Percentiles rank a stretch among this genome's conserved stretches.
These are phyloP conservation scores for Drosophila tripunctata DNA, from an alignment of 2,888 invertebrate genomes.

Conservation along the genomic window DNA sequence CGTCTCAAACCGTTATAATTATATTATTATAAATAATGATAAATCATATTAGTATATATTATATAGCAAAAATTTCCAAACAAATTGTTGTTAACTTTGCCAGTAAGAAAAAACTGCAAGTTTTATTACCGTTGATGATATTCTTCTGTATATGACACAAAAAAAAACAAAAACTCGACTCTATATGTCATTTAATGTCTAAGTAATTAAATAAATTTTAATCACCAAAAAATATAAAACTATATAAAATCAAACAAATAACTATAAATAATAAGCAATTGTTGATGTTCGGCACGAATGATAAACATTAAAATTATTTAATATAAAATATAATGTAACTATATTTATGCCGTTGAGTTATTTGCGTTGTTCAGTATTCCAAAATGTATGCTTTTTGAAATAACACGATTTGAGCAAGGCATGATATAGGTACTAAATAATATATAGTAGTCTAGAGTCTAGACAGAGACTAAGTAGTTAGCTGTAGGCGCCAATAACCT, in stretches of 20 bases:
- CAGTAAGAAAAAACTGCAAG: conserved; percentile 59
- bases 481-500: conserved; percentile 68
- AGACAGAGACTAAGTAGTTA: conserved; percentile 50
- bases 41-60: conserved; percentile 22
- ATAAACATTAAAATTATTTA: conserved; percentile 42
- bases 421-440: conserved; percentile 61
- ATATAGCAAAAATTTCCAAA: conserved; percentile 26
- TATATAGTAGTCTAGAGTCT: conserved; percentile 28
- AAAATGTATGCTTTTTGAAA: conserved; percentile 33
- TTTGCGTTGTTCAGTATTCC: conserved; percentile 18
- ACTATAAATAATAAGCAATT: conserved; percentile 62
- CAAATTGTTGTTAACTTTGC: conserved; percentile 66
- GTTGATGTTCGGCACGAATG: conserved; percentile 70
- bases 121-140: conserved; percentile 81
- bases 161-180: conserved; percentile 22
- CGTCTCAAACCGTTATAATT: conserved; percentile 50
- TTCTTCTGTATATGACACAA: conserved; percentile 62
- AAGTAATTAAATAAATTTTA: conserved; percentile 52
- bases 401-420: conserved; percentile 47
- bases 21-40: conserved; percentile 57
- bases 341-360: conserved; percentile 18
- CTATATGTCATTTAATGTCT: conserved; percentile 38
- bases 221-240: conserved; percentile 38
- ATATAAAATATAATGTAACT: conserved; percentile 11
- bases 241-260: not conserved